phyloP scores from a whole-genome alignment of 2,888 invertebrate species.

The Eupithecia subfuscata region DNA sequence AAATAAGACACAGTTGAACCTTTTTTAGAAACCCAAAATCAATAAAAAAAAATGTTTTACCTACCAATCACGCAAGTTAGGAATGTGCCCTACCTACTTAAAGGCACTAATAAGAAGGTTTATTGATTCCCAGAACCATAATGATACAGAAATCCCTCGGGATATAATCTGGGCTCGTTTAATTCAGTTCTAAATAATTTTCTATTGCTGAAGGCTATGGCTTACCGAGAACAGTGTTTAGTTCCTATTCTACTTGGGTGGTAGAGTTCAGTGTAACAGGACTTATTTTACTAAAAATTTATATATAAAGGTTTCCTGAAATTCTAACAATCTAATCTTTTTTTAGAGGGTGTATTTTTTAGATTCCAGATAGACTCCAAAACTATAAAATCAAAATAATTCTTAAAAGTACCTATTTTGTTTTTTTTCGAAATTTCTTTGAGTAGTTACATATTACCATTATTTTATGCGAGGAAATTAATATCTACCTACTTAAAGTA shows the following conservation, averaged over 20 bases:
- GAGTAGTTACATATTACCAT: no score
- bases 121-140: constrained; percentile 8
- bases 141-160: constrained; percentile 25
- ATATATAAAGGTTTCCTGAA: not conserved
- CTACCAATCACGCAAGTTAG: constrained; percentile 2
- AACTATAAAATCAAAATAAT: no score
- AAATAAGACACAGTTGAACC: not conserved
- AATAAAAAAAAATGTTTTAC: not conserved
- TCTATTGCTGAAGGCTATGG: constrained; percentile 30
- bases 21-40: not conserved
- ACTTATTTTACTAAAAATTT: not conserved
- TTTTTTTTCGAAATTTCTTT: no score
- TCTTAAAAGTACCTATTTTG: no score
- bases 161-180: constrained; percentile 34
- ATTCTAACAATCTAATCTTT: not conserved
- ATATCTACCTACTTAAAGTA: not conserved
- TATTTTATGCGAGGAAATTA: not conserved
- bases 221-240: constrained; percentile 10
- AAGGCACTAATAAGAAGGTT: not conserved
- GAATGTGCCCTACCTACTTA: not conserved
- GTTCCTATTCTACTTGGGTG: constrained; percentile 27
- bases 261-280: constrained; percentile 16
- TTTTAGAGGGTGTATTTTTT: no score
- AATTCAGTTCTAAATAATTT: constrained; percentile 41
- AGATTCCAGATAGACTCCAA: no score